phyloP scores from a whole-genome alignment of 2,113 vertebrate species.

The Xenopus tropicalis region DNA sequence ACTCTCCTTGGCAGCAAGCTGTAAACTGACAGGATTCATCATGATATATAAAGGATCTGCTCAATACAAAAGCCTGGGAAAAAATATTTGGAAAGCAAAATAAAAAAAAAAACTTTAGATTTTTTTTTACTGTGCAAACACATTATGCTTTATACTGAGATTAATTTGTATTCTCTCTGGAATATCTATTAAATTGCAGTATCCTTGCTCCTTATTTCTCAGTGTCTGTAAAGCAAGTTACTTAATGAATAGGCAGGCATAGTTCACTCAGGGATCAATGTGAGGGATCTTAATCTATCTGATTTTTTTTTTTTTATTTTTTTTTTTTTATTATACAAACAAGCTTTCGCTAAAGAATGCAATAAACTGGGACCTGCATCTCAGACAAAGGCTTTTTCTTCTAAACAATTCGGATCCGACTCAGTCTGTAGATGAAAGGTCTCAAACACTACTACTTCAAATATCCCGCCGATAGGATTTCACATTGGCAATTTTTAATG shows the following conservation, averaged over 20 bases:
- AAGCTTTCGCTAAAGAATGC: conserved; percentile 5
- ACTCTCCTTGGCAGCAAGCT: too few relatives aligned
- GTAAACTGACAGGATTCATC: too few relatives aligned
- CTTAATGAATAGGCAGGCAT: conserved; percentile 30
- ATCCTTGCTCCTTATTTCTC: conserved; percentile 47
- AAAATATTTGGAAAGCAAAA: conserved; percentile 17
- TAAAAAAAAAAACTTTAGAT: conserved; percentile 14
- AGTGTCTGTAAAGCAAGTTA: conserved; percentile 29
- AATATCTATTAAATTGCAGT: conserved; percentile 32
- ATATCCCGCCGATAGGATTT: not conserved
- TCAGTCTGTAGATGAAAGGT: too few relatives aligned
- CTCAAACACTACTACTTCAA: too few relatives aligned
- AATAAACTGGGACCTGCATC: conserved; percentile 15
- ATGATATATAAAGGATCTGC: too few relatives aligned
- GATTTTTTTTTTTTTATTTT: too few relatives aligned
- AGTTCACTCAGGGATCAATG: conserved; percentile 7
- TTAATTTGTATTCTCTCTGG: conserved; percentile 16
- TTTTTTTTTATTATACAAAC: too few relatives aligned
- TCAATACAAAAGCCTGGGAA: conserved; percentile 11
- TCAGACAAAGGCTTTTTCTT: not conserved
- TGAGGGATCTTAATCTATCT: too few relatives aligned
- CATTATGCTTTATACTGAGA: too few relatives aligned
- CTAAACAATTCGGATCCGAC: too few relatives aligned
- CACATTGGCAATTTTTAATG: not conserved
- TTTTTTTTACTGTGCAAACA: too few relatives aligned